Evolutionary conservation across 2,797 vertebrate genomes (phyloP).

Genomic region (Tapirus indicus): DNA sequence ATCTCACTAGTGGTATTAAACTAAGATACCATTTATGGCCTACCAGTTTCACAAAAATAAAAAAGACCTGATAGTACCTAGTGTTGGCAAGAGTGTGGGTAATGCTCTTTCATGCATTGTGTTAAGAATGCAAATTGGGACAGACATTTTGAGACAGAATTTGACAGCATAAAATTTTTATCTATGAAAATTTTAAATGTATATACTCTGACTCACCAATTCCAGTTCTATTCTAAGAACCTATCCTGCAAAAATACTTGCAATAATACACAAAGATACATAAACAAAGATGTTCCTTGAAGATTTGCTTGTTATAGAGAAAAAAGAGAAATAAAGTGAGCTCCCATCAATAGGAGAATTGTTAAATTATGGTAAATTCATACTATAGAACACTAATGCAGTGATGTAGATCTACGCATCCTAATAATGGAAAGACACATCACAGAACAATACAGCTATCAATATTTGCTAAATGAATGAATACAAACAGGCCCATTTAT

Average conservation of each 20-base stretch:
- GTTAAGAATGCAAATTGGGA: not conserved
- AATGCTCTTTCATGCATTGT: not conserved
- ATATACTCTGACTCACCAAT: not conserved
- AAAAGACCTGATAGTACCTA: not conserved
- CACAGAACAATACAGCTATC: not conserved
- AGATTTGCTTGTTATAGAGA: not conserved
- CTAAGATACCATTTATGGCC: not conserved
- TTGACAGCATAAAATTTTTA: not conserved
- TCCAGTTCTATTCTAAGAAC: not conserved
- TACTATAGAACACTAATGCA: not conserved
- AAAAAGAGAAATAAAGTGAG: slow-evolving; percentile 23
- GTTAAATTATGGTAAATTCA: slow-evolving; percentile 11
- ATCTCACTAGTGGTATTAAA: not conserved
- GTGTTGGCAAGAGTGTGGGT: not conserved
- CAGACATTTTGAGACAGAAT: not conserved
- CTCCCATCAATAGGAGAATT: not conserved
- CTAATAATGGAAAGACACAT: slow-evolving; percentile 11
- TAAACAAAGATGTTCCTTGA: slow-evolving; percentile 26
- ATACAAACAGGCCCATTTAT: not conserved
- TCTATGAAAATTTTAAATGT: slow-evolving; percentile 13
- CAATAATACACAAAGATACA: not conserved
- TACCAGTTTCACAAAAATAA: slow-evolving; percentile 3
- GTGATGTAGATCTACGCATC: not conserved
- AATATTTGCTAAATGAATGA: not conserved
- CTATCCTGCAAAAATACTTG: slow-evolving; percentile 19